A percentile compares a stretch with the other conserved stretches of the same genome.
Conservation (phyloP, 2,113 vertebrate species). For the Elachura formosa region DNA sequence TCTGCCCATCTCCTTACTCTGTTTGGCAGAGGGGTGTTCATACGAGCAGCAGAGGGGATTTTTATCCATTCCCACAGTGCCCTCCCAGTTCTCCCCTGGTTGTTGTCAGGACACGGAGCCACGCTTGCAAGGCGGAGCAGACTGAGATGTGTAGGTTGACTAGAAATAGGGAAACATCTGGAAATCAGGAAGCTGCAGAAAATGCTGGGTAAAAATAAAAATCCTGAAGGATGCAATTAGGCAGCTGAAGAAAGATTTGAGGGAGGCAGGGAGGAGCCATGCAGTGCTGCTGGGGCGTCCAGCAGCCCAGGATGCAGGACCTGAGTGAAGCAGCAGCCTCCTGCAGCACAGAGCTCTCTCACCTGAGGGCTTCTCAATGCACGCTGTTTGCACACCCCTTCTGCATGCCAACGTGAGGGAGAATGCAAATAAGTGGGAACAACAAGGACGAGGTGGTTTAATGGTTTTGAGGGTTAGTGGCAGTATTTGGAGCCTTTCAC, state of each 20-base stretch:
- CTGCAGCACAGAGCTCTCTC: neutral
- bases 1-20: neutral
- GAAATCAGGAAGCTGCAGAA: neutral
- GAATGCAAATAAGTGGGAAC: neutral
- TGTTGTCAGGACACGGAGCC: neutral
- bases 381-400: neutral
- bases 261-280: neutral
- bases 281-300: neutral
- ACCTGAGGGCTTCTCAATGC: neutral
- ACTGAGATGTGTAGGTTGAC: neutral
- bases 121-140: neutral
- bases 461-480: conserved; percentile 33
- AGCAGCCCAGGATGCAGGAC: neutral
- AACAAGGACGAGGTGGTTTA: neutral
- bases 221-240: neutral
- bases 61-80: neutral
- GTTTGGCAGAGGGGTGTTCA: neutral
- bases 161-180: neutral
- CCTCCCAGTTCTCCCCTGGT: neutral
- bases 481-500: neutral
- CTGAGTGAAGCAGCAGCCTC: neutral
- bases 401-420: fast-evolving
- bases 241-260: neutral
- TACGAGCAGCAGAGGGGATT: neutral
- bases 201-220: neutral